Base-by-base conservation (phyloP, 2,113 vertebrate genomes). In the Dinomys branickii region DNA sequence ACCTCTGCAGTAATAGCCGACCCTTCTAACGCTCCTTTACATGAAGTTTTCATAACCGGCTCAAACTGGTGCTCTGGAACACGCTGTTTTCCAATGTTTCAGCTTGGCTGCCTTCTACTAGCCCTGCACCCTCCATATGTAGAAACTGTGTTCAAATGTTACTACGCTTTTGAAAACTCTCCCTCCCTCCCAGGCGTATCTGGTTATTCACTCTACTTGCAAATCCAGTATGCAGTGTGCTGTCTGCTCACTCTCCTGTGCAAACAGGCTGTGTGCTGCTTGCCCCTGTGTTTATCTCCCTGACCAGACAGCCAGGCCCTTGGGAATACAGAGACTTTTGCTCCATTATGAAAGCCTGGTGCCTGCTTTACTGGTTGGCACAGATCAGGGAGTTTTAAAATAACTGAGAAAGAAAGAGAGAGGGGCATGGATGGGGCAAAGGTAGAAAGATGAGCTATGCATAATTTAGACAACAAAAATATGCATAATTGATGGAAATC, bases 211-310 rank as follows among this genome's bases (percentile, higher is more conserved):
- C 28, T 41, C 11, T 35, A 67, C 12, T 17, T 50, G 16, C 16
- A 13, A 41, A 47, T 8, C 24, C 14, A 44, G 7, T 16, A 11
- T 0, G 3, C 0, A 38, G 8, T n/a, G 4, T 0, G 1, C 0
- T 69, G 19, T 50, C 44, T 1, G 38, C 5, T 17, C 38, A 28
- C 84, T 75, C 38, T 38, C 7, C 1, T 69, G 6, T n/a, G 19
- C 33, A 30, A 24, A 56, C 11, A 3, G 30, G 22, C 56, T 91
- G 81, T 35, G n/a, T 13, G 7, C 3, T 56, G 38, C 82, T 77
- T 75, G 33, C 44, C 30, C 26, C 12, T n/a, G 30, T 22, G 9
- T 87, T 30, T 63, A 4, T 65, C 41, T 35, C 14, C 30, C 41
- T 44, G 17, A 50, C 4, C 7, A 65, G 7, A 73, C 30, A 87